These are phyloP conservation scores for Pogonophryne albipinna DNA, from an alignment of 2,797 vertebrate species.

Conservation along the genomic window DNA sequence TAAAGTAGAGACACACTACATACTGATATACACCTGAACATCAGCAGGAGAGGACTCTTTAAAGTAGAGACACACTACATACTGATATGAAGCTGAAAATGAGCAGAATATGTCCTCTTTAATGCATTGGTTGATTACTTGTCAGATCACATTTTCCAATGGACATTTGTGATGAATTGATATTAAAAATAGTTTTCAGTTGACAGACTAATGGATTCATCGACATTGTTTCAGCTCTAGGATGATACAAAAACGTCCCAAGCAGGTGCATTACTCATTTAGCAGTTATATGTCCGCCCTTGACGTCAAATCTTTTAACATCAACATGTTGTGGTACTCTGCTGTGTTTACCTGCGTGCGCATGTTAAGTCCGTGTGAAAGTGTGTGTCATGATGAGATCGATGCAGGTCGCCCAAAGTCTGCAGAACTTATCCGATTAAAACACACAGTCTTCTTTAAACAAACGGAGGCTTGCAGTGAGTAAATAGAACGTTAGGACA, in stretches of 20 bases:
- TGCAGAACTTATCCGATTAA: slow-evolving; percentile 36
- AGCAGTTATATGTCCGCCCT: too few species aligned
- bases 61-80: too few species aligned
- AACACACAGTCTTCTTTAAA: slow-evolving; percentile 35
- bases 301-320: background rate
- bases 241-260: background rate
- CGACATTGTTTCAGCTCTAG: background rate
- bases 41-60: too few species aligned
- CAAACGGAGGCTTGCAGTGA: background rate
- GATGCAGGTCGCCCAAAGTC: slow-evolving; percentile 4
- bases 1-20: too few species aligned
- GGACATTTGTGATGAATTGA: background rate
- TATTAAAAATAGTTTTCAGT: background rate
- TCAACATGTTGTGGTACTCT: background rate
- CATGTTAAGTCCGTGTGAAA: background rate
- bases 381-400: background rate
- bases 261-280: background rate
- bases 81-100: too few species aligned
- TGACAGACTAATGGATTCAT: background rate
- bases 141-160: background rate
- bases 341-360: background rate
- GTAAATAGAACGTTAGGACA: slow-evolving; percentile 71
- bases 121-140: background rate
- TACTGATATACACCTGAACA: too few species aligned
- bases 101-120: too few species aligned